Conservation (phyloP, 2,113 vertebrate genomes). For the Choloepus hoffmanni region DNA sequence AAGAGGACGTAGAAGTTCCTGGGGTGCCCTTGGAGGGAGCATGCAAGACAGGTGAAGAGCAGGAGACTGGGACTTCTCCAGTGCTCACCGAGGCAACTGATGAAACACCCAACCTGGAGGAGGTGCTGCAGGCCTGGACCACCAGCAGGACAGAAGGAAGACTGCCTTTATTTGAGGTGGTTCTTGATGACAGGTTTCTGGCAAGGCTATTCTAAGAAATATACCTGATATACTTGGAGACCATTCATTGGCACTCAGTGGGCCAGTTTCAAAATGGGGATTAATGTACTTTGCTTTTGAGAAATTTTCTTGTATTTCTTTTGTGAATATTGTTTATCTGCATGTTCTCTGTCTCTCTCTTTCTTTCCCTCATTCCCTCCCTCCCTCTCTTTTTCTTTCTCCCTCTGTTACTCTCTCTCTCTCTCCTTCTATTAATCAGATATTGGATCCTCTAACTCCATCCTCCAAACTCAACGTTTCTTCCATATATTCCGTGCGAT, state of each 20-base stretch:
- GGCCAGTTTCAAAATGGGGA: neutral
- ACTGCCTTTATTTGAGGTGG: neutral
- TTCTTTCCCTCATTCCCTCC: neutral
- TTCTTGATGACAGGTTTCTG: neutral
- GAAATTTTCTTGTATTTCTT: neutral
- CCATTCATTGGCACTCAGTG: neutral
- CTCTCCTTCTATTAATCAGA: neutral
- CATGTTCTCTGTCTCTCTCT: neutral
- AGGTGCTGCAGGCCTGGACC: neutral
- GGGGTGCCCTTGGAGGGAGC: neutral
- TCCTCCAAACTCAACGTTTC: neutral
- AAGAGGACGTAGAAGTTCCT: neutral
- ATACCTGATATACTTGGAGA: neutral
- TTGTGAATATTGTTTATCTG: neutral
- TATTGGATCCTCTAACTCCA: neutral
- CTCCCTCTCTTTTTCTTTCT: neutral
- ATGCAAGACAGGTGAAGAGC: neutral
- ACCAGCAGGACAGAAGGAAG: neutral
- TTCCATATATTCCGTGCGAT: neutral
- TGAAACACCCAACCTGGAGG: neutral
- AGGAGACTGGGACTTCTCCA: no score
- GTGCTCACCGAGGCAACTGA: neutral
- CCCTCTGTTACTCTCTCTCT: neutral
- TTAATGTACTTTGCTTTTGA: neutral
- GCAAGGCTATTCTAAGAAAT: neutral